A percentile compares a stretch with the other conserved stretches of the same genome.
Evolutionary conservation across 2,797 vertebrate genomes (phyloP).

Genomic region (Dallia pectoralis): DNA sequence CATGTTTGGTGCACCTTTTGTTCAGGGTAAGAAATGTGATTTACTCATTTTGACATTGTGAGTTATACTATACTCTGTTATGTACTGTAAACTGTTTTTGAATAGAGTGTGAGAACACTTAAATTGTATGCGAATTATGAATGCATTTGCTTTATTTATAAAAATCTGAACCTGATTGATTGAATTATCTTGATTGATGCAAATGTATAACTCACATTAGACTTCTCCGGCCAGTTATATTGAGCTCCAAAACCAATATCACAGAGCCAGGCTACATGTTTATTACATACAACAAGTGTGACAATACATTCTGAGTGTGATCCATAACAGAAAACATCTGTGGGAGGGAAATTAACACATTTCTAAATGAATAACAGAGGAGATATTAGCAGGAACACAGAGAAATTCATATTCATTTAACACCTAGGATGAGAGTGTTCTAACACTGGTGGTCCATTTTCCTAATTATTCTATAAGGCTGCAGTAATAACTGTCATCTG

Average conservation of each 20-base stretch:
- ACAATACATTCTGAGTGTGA: slow-evolving; percentile 10
- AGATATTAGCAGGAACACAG: slow-evolving; percentile 1
- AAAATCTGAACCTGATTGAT: slow-evolving; percentile 32
- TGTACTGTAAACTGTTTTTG: slow-evolving; percentile 7
- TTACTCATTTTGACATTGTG: slow-evolving; percentile 20
- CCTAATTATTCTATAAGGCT: background rate
- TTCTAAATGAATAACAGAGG: background rate
- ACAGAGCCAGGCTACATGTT: background rate
- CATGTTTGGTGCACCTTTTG: too few species aligned
- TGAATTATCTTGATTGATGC: background rate
- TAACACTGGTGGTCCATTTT: background rate
- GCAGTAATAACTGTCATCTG: background rate
- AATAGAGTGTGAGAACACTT: slow-evolving; percentile 9
- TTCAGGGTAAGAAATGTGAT: background rate
- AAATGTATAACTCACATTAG: background rate
- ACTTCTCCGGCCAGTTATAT: background rate
- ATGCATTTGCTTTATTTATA: slow-evolving; percentile 52
- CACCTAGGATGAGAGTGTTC: background rate
- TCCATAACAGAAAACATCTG: background rate
- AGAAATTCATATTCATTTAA: background rate
- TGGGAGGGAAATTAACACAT: background rate
- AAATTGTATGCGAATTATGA: background rate
- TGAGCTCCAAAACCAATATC: background rate
- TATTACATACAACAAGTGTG: slow-evolving; percentile 2
- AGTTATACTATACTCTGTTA: slow-evolving; percentile 6